Evolutionary conservation across 2,113 vertebrate species (phyloP), one percentile per base, ranked within the genome.

Genomic region (Rissa tridactyla): DNA sequence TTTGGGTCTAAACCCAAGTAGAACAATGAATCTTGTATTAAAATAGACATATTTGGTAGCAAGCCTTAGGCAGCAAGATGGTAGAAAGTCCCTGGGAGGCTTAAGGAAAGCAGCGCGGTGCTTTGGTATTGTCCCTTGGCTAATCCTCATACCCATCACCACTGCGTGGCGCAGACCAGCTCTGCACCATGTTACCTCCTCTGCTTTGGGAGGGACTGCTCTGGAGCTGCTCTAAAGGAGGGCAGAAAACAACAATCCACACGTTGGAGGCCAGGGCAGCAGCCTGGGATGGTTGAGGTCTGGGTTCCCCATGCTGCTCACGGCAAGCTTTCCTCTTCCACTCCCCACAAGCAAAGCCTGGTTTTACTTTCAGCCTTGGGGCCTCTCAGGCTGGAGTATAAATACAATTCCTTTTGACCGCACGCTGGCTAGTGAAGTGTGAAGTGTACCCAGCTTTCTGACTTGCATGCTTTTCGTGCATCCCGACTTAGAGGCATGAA

Each of bases 161-260:
- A 6, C 0, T 15, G 23, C 0, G 0, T 13, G 21, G 22, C 0
- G 0, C 54, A 44, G 49, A 13, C 32, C 36, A 47, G 62, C 23
- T 54, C 49, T 80, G 21, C 44, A 27, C 42, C 5, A 1, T 22
- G 0, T 13, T 54, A 2, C 38, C 26, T n/a, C 18, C 1, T 9
- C 15, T 49, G 36, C 20, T 26, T 2, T 10, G 4, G 14, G 21
- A 49, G 34, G 18, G 10, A 9, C 19, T 44, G 51, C n/a, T 46
- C 18, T 12, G 65, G 34, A 12, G 18, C 29, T 20, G 25, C 69
- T 22, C 21, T 19, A 8, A n/a, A 60, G 26, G 26, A 80, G 38
- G 66, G 58, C 10, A 25, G 58, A 34, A 46, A 38, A 11, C 44
- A 38, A 83, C 36, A 19, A 5, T 3, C 23, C 5, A 1, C 1